Base-by-base conservation (phyloP, 2,888 invertebrate genomes). In the Mythimna pallens region DNA sequence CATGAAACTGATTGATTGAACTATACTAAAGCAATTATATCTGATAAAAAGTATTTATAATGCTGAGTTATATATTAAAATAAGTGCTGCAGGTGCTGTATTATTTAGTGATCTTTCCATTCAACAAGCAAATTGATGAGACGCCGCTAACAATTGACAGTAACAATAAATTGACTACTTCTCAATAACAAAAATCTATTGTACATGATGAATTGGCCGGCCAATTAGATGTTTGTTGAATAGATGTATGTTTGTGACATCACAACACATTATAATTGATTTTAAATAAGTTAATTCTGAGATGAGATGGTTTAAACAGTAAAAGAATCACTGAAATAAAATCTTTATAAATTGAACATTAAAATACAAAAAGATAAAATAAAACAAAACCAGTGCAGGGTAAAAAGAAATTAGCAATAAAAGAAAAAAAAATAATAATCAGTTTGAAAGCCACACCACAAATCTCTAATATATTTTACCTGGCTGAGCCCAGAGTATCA, bases 401-500 rank as follows among this genome's bases (percentile, higher is more conserved):
- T 57, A 3, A 20, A 43, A 54, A 47, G 47, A 55, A 43, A 40
- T 6, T 12, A 47, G n/a, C 20, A 61, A 40, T 10, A 36, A 43
- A 59, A 54, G 8, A 0, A 43, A 69, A 30, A 43, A 25, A 14
- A 66, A 69, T 22, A 59, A 59, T 6, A 14, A 76, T 80, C n/a
- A 81, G 63, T 77, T 69, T 47, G 62, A 71, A 88, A 89, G 84
- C 88, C 86, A 88, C 86, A 86, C 82, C 82, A 89, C 76, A 85
- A 86, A 69, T 74, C 76, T 81, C 76, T 80, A 80, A 80, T 74
- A 66, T 64, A 84, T 90, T 88, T 95, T 96, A 96, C 96, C 96
- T 96, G 96, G 93, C 94, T 88, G 94, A 89, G 92, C 96, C 95
- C 92, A 94, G 88, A 79, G 95, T 92, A 92, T 96, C 95, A 92